Percentiles rank a stretch among this genome's conserved stretches.
Conservation (phyloP, 2,888 invertebrate species). For the Hemaris fuciformis region DNA sequence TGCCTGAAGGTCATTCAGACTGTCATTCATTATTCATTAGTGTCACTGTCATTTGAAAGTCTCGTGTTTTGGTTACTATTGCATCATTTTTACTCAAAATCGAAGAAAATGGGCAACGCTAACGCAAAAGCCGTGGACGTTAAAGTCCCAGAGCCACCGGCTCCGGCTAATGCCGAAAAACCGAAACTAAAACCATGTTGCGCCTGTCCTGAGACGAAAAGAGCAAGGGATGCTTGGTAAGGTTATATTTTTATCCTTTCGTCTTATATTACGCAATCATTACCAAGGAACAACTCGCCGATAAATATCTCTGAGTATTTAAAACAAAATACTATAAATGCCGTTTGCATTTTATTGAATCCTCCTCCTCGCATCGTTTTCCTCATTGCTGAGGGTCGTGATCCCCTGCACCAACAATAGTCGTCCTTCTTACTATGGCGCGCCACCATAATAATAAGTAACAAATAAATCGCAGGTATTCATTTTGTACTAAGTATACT, state of each 20-base stretch:
- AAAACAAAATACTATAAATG: background rate
- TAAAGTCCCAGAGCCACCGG: slow-evolving; percentile 52
- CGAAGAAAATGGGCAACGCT: slow-evolving; percentile 64
- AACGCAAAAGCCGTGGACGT: slow-evolving; percentile 69
- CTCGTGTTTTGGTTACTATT: slow-evolving; percentile 15
- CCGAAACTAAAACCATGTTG: slow-evolving; percentile 96
- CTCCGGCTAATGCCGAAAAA: slow-evolving; percentile 74
- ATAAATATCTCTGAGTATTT: background rate
- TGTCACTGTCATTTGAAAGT: background rate
- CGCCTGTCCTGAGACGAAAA: slow-evolving; percentile 98
- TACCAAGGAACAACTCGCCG: slow-evolving; percentile 19
- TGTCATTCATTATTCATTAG: too few relatives aligned
- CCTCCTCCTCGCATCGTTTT: too few relatives aligned
- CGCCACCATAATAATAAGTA: too few relatives aligned
- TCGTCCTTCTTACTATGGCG: too few relatives aligned
- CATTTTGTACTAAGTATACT: too few relatives aligned
- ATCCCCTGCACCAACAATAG: too few relatives aligned
- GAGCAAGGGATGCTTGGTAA: slow-evolving; percentile 94
- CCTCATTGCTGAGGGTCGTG: too few relatives aligned
- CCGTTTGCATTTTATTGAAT: background rate
- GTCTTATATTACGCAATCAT: slow-evolving; percentile 80
- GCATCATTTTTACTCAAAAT: slow-evolving; percentile 19
- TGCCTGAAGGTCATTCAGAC: background rate
- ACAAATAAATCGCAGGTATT: too few relatives aligned
- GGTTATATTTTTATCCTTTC: slow-evolving; percentile 49